Conservation (phyloP, 2,888 invertebrate genomes). For the Cyclophora albipunctata region DNA sequence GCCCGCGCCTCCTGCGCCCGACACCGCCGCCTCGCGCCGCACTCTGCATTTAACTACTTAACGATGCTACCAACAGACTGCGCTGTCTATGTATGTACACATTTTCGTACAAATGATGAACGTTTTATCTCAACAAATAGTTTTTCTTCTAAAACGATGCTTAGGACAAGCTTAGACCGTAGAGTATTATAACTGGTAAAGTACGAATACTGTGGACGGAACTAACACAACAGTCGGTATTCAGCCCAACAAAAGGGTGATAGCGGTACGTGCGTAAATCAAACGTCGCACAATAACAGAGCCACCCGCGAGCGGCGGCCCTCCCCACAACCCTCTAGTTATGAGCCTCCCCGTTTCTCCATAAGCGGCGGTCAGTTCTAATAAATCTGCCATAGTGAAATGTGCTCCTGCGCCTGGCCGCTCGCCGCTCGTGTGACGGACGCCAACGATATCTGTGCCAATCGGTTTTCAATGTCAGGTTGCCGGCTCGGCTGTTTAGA, state of each 20-base stretch:
- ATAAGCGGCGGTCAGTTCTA: slow-evolving; percentile 54
- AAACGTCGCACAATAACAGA: slow-evolving; percentile 73
- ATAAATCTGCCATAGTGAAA: slow-evolving; percentile 70
- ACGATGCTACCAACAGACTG: neutral
- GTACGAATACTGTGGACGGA: slow-evolving; percentile 44
- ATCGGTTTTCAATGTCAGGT: slow-evolving; percentile 54
- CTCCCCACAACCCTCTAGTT: slow-evolving; percentile 46
- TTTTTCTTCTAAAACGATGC: no score
- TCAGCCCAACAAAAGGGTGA: slow-evolving; percentile 72
- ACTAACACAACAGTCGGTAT: slow-evolving; percentile 67
- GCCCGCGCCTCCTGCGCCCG: slow-evolving; percentile 23
- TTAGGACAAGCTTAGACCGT: no score
- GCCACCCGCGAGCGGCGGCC: slow-evolving; percentile 52
- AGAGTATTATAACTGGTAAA: no score
- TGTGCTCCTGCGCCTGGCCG: slow-evolving; percentile 49
- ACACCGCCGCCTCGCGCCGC: slow-evolving; percentile 11
- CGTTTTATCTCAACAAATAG: no score
- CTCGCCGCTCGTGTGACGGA: slow-evolving; percentile 46
- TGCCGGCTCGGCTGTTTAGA: slow-evolving; percentile 36
- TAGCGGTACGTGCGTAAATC: slow-evolving; percentile 74
- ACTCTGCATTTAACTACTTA: slow-evolving; percentile 1
- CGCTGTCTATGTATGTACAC: no score
- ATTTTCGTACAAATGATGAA: no score
- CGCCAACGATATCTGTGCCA: slow-evolving; percentile 56
- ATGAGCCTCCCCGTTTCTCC: slow-evolving; percentile 46